phyloP scores from a whole-genome alignment of 2,888 invertebrate genomes.

The Mechanitis messenoides region DNA sequence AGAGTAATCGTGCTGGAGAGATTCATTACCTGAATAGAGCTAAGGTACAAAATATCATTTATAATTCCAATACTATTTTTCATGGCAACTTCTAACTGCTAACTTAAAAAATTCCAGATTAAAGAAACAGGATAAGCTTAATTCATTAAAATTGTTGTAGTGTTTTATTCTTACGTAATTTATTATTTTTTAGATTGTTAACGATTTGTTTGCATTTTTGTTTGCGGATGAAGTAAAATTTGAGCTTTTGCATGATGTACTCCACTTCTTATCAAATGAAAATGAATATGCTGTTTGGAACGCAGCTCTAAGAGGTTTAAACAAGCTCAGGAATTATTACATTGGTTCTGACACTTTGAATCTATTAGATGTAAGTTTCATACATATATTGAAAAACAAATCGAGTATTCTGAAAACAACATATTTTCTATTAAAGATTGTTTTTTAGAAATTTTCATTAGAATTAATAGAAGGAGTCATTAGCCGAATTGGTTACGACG shows the following conservation, averaged over 20 bases:
- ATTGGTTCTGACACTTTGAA: constrained; percentile 44
- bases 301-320: constrained; percentile 75
- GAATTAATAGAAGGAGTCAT: constrained; percentile 51
- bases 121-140: too few relatives aligned
- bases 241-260: constrained; percentile 73
- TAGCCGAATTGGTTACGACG: constrained; percentile 65
- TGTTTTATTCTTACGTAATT: not conserved
- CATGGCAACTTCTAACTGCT: too few relatives aligned
- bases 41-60: not conserved
- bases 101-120: too few relatives aligned
- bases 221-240: constrained; percentile 78
- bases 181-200: constrained; percentile 74
- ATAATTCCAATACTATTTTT: not conserved
- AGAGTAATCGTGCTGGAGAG: constrained; percentile 50
- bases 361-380: constrained; percentile 48
- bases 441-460: constrained; percentile 45
- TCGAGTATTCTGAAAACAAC: not conserved
- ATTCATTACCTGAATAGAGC: constrained; percentile 78
- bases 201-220: constrained; percentile 84
- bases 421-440: not conserved
- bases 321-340: constrained; percentile 53
- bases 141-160: too few relatives aligned
- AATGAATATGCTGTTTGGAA: constrained; percentile 85
- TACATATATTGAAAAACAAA: not conserved
- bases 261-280: constrained; percentile 81